A percentile compares a stretch with the other conserved stretches of the same genome.
Conservation (phyloP, 2,888 invertebrate species). For the Drosophila demipolita region DNA sequence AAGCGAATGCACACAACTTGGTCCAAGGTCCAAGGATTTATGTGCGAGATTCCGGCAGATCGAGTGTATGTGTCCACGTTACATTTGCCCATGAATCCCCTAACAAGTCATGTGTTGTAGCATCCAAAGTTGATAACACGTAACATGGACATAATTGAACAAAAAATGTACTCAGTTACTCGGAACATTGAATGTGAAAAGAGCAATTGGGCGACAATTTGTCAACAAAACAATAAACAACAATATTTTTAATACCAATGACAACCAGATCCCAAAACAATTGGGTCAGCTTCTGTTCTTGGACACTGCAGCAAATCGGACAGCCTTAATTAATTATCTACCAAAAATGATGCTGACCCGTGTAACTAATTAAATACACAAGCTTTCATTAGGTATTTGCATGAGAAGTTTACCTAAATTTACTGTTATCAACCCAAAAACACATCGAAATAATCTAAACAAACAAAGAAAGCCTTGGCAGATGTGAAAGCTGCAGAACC, state of each 20-base stretch:
- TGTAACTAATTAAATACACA: slow-evolving; percentile 5
- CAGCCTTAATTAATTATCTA: slow-evolving; percentile 22
- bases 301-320: not conserved
- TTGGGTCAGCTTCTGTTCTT: not conserved
- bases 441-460: not conserved
- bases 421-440: not conserved
- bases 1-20: slow-evolving; percentile 11
- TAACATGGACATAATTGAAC: slow-evolving; percentile 1
- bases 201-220: slow-evolving; percentile 45
- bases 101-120: slow-evolving; percentile 16
- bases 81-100: slow-evolving; percentile 2
- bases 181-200: slow-evolving; percentile 17
- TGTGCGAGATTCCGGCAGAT: slow-evolving; percentile 10
- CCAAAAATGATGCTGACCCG: slow-evolving; percentile 16
- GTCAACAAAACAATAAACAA: slow-evolving; percentile 16
- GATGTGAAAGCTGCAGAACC: not conserved
- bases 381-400: not conserved
- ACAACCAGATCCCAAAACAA: slow-evolving; percentile 5
- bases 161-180: slow-evolving; percentile 11
- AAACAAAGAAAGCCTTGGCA: not conserved
- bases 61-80: slow-evolving; percentile 7
- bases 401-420: not conserved
- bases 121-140: slow-evolving; percentile 14
- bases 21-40: slow-evolving; percentile 18
- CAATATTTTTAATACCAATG: slow-evolving; percentile 21